Conservation (phyloP, 2,797 vertebrate genomes). For the Lerista edwardsae region DNA sequence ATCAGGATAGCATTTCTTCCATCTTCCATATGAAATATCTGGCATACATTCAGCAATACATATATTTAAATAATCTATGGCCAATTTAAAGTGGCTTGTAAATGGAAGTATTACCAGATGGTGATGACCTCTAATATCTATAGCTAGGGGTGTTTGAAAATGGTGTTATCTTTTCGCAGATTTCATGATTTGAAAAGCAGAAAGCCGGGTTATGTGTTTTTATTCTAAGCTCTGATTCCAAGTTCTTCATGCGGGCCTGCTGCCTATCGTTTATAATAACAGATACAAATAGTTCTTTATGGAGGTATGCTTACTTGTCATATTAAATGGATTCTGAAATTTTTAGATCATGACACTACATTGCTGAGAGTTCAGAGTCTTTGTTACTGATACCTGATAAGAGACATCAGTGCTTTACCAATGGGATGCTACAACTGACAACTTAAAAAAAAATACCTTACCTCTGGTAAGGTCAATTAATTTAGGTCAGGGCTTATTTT, state of each 20-base stretch:
- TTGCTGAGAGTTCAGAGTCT: not conserved
- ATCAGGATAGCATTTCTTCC: not conserved
- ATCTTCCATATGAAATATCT: constrained; percentile 18
- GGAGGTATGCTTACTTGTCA: not conserved
- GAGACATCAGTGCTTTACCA: not conserved
- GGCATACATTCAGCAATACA: not conserved
- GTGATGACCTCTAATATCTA: not conserved
- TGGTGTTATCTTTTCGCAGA: no score
- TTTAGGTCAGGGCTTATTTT: not conserved
- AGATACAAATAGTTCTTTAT: no score
- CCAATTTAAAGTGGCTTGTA: constrained; percentile 7
- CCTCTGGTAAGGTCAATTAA: not conserved
- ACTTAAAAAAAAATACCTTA: not conserved
- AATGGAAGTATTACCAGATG: not conserved
- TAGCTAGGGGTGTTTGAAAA: no score
- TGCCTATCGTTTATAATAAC: no score
- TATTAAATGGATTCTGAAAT: no score
- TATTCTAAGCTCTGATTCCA: no score
- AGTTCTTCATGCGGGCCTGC: no score
- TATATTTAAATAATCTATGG: not conserved
- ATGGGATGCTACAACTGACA: not conserved
- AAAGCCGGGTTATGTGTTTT: no score
- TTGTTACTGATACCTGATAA: not conserved
- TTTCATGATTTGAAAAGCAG: no score
- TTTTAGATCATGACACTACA: not conserved